These are phyloP conservation scores for Montipora cactus DNA, from an alignment of 64 coral and sea anemone genomes.

Conservation along the genomic window DNA sequence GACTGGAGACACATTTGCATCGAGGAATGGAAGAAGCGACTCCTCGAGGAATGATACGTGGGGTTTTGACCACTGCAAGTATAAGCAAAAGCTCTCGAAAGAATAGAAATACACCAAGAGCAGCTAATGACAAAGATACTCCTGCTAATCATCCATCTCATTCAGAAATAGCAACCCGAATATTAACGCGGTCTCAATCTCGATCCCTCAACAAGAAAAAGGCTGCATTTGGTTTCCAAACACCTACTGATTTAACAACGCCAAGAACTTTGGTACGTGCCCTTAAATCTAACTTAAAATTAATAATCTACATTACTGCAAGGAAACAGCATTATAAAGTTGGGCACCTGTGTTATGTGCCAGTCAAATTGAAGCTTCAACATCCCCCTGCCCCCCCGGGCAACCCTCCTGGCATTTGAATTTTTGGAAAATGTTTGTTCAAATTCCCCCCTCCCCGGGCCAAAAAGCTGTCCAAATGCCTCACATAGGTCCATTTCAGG, in stretches of 20 bases:
- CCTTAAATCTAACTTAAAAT: background rate
- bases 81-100: background rate
- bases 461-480: no score
- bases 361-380: no score
- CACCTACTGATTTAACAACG: conserved; percentile 64
- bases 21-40: conserved; percentile 30
- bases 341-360: no score
- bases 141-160: conserved; percentile 1
- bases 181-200: conserved; percentile 42
- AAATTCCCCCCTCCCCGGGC: no score
- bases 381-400: no score
- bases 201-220: conserved; percentile 62
- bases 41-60: conserved; percentile 44
- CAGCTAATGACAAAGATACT: background rate
- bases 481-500: no score
- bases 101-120: background rate
- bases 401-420: no score
- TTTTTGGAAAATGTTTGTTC: no score
- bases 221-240: background rate
- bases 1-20: background rate
- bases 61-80: conserved; percentile 2
- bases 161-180: conserved; percentile 15
- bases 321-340: no score
- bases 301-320: no score
- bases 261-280: conserved; percentile 81